A percentile compares a stretch with the other conserved stretches of the same genome.
These are phyloP conservation scores for Calephelis perditalis DNA, from an alignment of 2,888 invertebrate genomes.

Conservation along the genomic window DNA sequence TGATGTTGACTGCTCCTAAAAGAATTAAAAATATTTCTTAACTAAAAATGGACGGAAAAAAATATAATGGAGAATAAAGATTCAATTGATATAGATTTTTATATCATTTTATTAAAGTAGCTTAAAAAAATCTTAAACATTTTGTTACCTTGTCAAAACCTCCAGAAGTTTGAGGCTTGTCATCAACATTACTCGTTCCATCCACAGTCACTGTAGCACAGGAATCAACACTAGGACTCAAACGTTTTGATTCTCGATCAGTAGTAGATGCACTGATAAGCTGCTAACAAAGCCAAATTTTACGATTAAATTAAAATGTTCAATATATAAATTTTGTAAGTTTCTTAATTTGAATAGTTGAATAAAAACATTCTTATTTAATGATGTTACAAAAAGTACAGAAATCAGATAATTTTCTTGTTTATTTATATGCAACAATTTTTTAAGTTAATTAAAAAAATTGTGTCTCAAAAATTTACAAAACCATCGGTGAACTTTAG, in stretches of 20 bases:
- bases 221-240: slow-evolving; percentile 28
- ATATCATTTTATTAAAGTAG: slow-evolving; percentile 8
- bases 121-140: slow-evolving; percentile 18
- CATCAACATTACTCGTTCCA: slow-evolving; percentile 27
- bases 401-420: slow-evolving; percentile 19
- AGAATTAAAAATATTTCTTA: slow-evolving; percentile 22
- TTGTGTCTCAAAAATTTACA: slow-evolving; percentile 13
- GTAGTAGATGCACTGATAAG: slow-evolving; percentile 15
- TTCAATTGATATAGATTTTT: slow-evolving; percentile 17
- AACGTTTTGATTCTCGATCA: slow-evolving; percentile 20
- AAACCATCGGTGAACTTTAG: slow-evolving; percentile 18
- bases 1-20: slow-evolving; percentile 24
- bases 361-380: slow-evolving; percentile 18
- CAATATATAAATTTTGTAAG: slow-evolving; percentile 17
- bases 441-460: slow-evolving; percentile 15
- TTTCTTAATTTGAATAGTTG: slow-evolving; percentile 18
- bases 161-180: slow-evolving; percentile 22
- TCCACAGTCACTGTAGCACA: slow-evolving; percentile 25
- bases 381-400: slow-evolving; percentile 15
- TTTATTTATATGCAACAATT: slow-evolving; percentile 13
- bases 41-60: slow-evolving; percentile 21
- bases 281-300: slow-evolving; percentile 18
- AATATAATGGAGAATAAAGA: slow-evolving; percentile 16
- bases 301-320: slow-evolving; percentile 21
- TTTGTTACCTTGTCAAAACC: slow-evolving; percentile 25